phyloP scores from a whole-genome alignment of 2,888 invertebrate genomes.

The Pterostichus madidus region DNA sequence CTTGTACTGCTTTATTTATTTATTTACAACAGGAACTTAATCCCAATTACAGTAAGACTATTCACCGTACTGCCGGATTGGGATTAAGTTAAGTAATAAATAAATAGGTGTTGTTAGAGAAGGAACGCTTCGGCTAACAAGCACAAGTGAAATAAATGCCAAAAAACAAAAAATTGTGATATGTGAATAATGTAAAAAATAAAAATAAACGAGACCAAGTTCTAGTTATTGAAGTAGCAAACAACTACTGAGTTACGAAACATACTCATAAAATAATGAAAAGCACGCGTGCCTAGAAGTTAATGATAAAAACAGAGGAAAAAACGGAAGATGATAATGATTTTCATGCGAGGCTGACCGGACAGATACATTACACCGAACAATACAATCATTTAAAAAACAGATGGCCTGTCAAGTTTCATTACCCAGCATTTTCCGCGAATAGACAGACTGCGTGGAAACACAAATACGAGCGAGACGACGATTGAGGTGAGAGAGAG shows the following conservation, averaged over 20 bases:
- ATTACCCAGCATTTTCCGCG: constrained; percentile 54
- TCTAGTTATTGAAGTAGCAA: constrained; percentile 19
- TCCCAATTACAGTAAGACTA: no score
- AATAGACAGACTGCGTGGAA: constrained; percentile 39
- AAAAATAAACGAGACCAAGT: constrained; percentile 6
- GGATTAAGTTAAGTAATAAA: no score
- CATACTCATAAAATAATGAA: constrained; percentile 24
- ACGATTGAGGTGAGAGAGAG: not conserved
- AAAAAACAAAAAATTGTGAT: no score
- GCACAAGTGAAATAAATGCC: no score
- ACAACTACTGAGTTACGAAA: constrained; percentile 5
- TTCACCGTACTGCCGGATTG: no score
- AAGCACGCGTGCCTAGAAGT: constrained; percentile 15
- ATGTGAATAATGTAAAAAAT: not conserved
- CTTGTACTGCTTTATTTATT: no score
- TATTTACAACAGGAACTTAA: no score
- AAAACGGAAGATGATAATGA: constrained; percentile 59
- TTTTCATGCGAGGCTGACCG: constrained; percentile 44
- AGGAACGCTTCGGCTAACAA: no score
- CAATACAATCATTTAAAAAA: constrained; percentile 66
- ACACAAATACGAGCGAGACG: constrained; percentile 19
- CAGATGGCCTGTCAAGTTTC: constrained; percentile 64
- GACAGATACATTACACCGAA: constrained; percentile 58
- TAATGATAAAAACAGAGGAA: constrained; percentile 23
- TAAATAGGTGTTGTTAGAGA: no score